A percentile compares a stretch with the other conserved stretches of the same genome.
Evolutionary conservation across 2,113 vertebrate genomes (phyloP).

Genomic region (Dromiciops gliroides): DNA sequence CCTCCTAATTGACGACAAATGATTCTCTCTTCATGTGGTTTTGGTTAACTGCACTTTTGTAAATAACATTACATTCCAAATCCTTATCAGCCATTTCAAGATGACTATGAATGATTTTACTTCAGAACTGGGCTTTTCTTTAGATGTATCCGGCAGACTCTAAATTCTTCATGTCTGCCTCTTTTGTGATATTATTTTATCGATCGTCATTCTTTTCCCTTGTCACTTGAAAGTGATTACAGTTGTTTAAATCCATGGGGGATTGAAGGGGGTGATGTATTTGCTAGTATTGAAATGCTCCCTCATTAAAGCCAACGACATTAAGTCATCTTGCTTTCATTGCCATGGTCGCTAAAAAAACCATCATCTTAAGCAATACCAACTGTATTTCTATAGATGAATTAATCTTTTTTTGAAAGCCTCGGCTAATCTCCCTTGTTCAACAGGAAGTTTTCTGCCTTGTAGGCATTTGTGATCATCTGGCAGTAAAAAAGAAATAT

Average conservation of each 20-base stretch:
- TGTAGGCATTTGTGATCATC: constrained; percentile 76
- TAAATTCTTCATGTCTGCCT: constrained; percentile 38
- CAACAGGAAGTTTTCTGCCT: constrained; percentile 74
- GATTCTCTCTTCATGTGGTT: constrained; percentile 45
- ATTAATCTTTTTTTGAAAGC: constrained; percentile 79
- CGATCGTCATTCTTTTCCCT: constrained; percentile 58
- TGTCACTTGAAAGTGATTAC: constrained; percentile 68
- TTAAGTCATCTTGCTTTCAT: constrained; percentile 82
- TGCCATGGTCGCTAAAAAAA: constrained; percentile 82
- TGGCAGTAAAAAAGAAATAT: constrained; percentile 73
- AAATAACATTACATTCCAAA: constrained; percentile 46
- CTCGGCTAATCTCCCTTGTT: constrained; percentile 77
- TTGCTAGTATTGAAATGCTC: constrained; percentile 77
- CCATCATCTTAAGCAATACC: constrained; percentile 80
- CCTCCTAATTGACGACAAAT: constrained; percentile 56
- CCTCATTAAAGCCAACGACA: constrained; percentile 78
- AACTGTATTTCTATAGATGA: constrained; percentile 77
- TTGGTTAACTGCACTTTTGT: constrained; percentile 25
- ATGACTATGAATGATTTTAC: constrained; percentile 45
- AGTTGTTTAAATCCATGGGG: constrained; percentile 76
- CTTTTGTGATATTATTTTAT: constrained; percentile 61
- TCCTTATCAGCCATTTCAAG: constrained; percentile 49
- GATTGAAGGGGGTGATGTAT: constrained; percentile 68
- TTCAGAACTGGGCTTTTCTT: constrained; percentile 41
- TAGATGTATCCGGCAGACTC: constrained; percentile 38